phyloP scores from a whole-genome alignment of 2,797 vertebrate genomes.

The Aphelocoma californica region DNA sequence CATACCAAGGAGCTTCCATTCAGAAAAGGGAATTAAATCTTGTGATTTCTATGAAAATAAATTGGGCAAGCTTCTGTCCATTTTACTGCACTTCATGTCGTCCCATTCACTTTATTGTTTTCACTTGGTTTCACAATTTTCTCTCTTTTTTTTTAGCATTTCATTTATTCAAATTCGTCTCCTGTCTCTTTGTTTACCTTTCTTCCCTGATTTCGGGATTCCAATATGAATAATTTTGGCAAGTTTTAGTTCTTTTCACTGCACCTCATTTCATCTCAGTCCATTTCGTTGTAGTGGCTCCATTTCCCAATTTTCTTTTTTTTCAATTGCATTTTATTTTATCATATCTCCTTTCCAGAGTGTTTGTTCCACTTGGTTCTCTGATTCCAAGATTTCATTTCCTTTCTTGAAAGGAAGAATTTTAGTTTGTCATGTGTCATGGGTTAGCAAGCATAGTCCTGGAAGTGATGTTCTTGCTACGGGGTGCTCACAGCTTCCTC shows the following conservation, averaged over 20 bases:
- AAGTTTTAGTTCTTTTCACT: neutral
- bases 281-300: neutral
- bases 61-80: rapidly evolving
- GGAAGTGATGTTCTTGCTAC: too few species aligned
- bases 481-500: too few species aligned
- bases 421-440: neutral
- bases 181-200: neutral
- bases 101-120: neutral
- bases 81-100: neutral
- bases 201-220: neutral
- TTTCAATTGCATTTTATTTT: neutral
- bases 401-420: neutral
- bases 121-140: neutral
- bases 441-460: too few species aligned
- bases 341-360: too few species aligned
- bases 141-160: neutral
- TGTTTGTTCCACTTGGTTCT: neutral
- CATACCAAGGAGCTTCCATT: neutral
- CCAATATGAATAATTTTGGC: neutral
- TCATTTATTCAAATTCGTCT: neutral
- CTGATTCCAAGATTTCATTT: neutral
- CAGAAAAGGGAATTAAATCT: neutral
- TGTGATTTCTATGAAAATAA: rapidly evolving
- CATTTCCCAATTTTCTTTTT: neutral
- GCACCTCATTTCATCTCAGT: neutral